Conservation (phyloP, 2,113 vertebrate species). For the Peucedramus taeniatus region DNA sequence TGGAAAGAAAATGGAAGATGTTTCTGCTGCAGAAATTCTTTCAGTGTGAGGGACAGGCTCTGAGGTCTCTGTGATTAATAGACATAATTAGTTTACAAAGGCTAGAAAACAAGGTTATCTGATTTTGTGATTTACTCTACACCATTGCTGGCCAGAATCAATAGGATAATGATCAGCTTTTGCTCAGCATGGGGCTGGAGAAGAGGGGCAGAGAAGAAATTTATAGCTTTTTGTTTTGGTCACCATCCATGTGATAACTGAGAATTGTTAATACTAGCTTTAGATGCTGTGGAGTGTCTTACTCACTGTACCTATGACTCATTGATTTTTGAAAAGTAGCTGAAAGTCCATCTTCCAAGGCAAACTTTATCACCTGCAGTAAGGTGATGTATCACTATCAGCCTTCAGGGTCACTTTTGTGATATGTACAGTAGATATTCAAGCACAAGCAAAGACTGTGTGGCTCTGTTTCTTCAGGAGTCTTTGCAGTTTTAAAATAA, state of each 20-base stretch:
- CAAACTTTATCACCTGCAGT: background rate
- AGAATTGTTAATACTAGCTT: background rate
- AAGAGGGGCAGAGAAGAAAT: background rate
- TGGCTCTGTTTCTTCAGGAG: background rate
- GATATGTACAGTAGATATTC: background rate
- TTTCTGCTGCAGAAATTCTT: constrained; percentile 25
- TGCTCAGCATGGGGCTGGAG: background rate
- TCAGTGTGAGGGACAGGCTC: constrained; percentile 28
- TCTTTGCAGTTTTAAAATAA: background rate
- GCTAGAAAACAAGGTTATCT: constrained; percentile 68
- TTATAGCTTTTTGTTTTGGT: background rate
- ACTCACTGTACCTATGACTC: background rate
- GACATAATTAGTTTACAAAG: constrained; percentile 72
- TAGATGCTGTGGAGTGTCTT: background rate
- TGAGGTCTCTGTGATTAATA: constrained; percentile 70
- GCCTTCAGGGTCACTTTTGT: background rate
- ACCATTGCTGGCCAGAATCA: constrained; percentile 34
- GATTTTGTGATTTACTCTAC: constrained; percentile 56
- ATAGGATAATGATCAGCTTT: constrained; percentile 60
- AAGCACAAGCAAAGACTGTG: background rate
- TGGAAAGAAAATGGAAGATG: background rate
- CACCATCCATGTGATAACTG: background rate
- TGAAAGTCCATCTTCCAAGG: background rate
- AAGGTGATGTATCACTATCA: background rate
- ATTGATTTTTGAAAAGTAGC: background rate